Percentiles rank a stretch among this genome's conserved stretches.
Evolutionary conservation across 2,113 vertebrate genomes (phyloP).

Genomic region (Anhinga rufa): DNA sequence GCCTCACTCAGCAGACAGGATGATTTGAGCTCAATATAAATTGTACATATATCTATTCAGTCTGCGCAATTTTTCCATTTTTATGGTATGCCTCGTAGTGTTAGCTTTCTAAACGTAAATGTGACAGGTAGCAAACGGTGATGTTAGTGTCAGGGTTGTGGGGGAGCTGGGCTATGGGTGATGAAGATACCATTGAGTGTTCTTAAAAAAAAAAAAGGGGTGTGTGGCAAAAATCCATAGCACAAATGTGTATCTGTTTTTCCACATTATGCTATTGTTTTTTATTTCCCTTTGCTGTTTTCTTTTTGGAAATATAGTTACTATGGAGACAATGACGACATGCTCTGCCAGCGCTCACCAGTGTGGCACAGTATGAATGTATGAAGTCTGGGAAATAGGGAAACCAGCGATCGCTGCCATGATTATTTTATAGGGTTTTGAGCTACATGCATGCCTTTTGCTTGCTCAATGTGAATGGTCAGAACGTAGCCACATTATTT

Average conservation of each 20-base stretch:
- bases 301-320: background rate
- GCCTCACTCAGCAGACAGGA: background rate
- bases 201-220: background rate
- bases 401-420: background rate
- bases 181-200: background rate
- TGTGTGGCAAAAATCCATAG: background rate
- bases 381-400: background rate
- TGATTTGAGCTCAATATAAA: background rate
- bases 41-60: background rate
- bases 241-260: background rate
- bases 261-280: background rate
- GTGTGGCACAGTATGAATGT: background rate
- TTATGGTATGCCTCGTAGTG: background rate
- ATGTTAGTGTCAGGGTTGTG: background rate
- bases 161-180: background rate
- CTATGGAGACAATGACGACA: constrained; percentile 13
- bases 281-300: constrained; percentile 9
- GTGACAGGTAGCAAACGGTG: background rate
- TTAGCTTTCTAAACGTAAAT: background rate
- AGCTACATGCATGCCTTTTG: background rate
- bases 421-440: background rate
- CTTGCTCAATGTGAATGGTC: background rate
- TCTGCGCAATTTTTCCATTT: rapidly evolving
- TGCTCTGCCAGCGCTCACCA: background rate
- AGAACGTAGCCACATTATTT: background rate